These are phyloP conservation scores for Lepidotrigona ventralis DNA, from an alignment of 1,140 invertebrate genomes.

Conservation along the genomic window DNA sequence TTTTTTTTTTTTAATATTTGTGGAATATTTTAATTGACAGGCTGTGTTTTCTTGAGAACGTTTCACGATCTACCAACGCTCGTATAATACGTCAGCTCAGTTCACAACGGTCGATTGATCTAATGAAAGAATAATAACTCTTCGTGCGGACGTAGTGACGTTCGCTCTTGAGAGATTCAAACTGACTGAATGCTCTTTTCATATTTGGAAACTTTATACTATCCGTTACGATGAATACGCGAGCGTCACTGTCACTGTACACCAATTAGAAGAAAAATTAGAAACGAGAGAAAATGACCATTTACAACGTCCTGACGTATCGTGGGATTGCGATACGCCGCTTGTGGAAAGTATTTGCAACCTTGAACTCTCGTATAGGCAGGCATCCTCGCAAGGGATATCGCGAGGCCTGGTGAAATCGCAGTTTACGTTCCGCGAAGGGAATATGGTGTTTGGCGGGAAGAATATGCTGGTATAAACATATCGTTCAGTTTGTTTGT, in stretches of 20 bases:
- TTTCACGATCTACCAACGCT: too few species aligned
- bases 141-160: neutral
- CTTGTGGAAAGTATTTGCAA: conserved; percentile 21
- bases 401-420: conserved; percentile 41
- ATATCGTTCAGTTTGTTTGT: conserved; percentile 4
- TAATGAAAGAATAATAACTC: neutral
- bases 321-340: neutral
- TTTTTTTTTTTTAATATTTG: neutral
- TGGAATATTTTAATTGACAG: neutral
- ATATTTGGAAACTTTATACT: neutral
- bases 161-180: neutral
- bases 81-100: too few species aligned
- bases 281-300: conserved; percentile 24
- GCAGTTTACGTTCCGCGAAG: conserved; percentile 24
- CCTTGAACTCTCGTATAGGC: conserved; percentile 52
- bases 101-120: too few species aligned
- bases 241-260: neutral
- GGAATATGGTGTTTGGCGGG: conserved; percentile 5
- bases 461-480: conserved; percentile 8
- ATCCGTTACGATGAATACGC: neutral
- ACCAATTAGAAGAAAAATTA: conserved; percentile 6
- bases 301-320: neutral
- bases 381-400: conserved; percentile 36
- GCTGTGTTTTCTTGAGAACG: too few species aligned
- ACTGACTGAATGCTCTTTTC: too few species aligned